Evolutionary conservation across 2,888 invertebrate genomes (phyloP).

Genomic region (Drosophila parthenogenetica): DNA sequence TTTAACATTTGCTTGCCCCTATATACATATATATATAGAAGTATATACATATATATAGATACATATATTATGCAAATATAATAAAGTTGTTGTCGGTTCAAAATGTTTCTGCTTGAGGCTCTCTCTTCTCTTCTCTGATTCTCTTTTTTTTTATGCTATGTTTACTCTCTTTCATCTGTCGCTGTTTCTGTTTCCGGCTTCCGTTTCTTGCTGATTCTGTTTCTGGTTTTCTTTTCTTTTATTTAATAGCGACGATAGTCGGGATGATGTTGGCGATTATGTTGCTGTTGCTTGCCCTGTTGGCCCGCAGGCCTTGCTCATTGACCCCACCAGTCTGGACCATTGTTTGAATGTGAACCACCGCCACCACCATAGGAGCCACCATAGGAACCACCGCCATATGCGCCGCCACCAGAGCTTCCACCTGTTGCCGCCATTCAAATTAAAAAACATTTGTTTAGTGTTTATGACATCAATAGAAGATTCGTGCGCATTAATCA

Average conservation of each 20-base stretch:
- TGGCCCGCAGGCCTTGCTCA: conserved; percentile 68
- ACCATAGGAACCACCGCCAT: conserved; percentile 78
- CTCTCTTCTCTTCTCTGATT: conserved; percentile 26
- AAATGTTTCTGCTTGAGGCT: conserved; percentile 44
- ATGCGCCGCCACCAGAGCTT: conserved; percentile 67
- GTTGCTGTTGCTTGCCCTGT: conserved; percentile 36
- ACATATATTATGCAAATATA: conserved; percentile 54
- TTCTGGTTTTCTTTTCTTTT: conserved; percentile 18
- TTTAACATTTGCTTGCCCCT: conserved; percentile 72
- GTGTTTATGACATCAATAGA: background rate
- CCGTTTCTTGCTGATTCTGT: conserved; percentile 29
- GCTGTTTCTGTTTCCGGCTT: conserved; percentile 15
- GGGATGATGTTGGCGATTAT: conserved; percentile 35
- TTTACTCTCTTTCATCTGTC: conserved; percentile 1
- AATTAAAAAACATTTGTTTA: background rate
- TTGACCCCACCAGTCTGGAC: conserved; percentile 86
- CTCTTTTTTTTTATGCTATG: conserved; percentile 2
- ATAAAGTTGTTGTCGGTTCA: conserved; percentile 48
- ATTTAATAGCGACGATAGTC: conserved; percentile 62
- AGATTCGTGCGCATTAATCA: conserved; percentile 42
- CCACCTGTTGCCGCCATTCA: conserved; percentile 50
- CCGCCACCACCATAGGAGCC: conserved; percentile 82
- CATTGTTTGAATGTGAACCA: conserved; percentile 80
- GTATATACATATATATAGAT: conserved; percentile 32
- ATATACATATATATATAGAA: conserved; percentile 53